Conservation (phyloP, 2,888 invertebrate species). For the Timandra comae region DNA sequence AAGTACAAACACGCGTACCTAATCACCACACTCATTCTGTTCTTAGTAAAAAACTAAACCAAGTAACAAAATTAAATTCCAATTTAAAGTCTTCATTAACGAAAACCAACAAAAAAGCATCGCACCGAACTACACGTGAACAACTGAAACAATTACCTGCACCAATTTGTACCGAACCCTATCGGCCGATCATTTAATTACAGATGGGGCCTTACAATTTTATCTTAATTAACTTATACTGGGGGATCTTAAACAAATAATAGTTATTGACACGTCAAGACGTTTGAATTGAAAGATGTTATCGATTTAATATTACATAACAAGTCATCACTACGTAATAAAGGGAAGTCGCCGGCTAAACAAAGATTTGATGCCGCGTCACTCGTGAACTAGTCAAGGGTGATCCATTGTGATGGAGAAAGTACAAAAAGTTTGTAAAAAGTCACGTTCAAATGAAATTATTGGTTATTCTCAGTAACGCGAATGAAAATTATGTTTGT, state of each 20-base stretch:
- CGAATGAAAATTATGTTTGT: not conserved
- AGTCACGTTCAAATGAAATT: not conserved
- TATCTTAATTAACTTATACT: slow-evolving; percentile 45
- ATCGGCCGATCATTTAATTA: slow-evolving; percentile 7
- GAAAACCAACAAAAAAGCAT: too few relatives aligned
- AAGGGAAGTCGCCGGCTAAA: slow-evolving; percentile 55
- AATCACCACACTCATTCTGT: too few relatives aligned
- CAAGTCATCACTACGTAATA: slow-evolving; percentile 45
- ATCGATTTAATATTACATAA: slow-evolving; percentile 64
- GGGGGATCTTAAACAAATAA: slow-evolving; percentile 41
- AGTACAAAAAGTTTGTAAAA: too few relatives aligned
- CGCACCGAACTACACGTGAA: too few relatives aligned
- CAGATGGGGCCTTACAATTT: slow-evolving; percentile 19
- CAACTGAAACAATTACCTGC: too few relatives aligned
- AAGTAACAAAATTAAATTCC: too few relatives aligned
- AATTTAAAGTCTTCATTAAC: too few relatives aligned
- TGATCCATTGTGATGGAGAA: slow-evolving; percentile 28
- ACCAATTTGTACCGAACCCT: too few relatives aligned
- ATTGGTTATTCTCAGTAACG: not conserved
- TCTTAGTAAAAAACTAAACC: too few relatives aligned
- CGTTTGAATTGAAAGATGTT: slow-evolving; percentile 42
- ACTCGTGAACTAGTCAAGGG: slow-evolving; percentile 5
- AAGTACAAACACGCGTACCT: too few relatives aligned
- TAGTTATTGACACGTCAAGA: slow-evolving; percentile 48
- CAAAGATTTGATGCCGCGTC: slow-evolving; percentile 34